Evolutionary conservation across 2,888 invertebrate species (phyloP), one percentile per base, ranked within the genome.

Genomic region (Aproaerema taeniolella): DNA sequence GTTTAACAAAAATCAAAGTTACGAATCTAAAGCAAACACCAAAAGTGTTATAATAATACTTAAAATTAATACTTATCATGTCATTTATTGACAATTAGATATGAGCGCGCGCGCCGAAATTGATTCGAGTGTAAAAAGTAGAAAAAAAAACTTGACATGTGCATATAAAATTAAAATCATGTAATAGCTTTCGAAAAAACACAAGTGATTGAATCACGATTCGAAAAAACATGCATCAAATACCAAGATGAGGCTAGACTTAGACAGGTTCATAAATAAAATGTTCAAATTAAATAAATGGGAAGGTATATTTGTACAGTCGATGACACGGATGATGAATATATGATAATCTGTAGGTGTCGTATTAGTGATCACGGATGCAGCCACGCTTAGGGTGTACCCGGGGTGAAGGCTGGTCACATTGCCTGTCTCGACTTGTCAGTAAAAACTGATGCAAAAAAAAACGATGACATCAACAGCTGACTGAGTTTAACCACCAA

Each of bases 311-410:
- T n/a, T n/a, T n/a, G n/a, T n/a, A n/a, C n/a, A 30, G 30, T 13
- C 67, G 71, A 70, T 74, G 80, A 78, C 73, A 72, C 54, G 69
- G 60, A 72, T 76, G 78, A 81, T 81, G 70, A 77, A 78, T 82
- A 75, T 64, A 58, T 51, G 55, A 70, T 67, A 69, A 80, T 75
- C 67, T 66, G 60, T 71, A 68, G 61, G 56, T 61, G 73, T 73
- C 73, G 65, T 67, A 74, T 78, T 77, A 76, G 62, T 53, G 55
- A 65, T 61, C 52, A 57, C 47, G 39, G 48, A 47, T 58, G 65
- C 72, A 76, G 72, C 73, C 72, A 76, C 55, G 33, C 51, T 52
- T 53, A 58, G 64, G 61, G 58, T 59, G 52, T 56, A 60, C 62
- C 59, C 63, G 62, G 66, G 63, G 64, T 63, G 56, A 67, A 70